These are phyloP conservation scores for Salvelinus namaycush DNA, from an alignment of 2,113 vertebrate species.

Conservation along the genomic window DNA sequence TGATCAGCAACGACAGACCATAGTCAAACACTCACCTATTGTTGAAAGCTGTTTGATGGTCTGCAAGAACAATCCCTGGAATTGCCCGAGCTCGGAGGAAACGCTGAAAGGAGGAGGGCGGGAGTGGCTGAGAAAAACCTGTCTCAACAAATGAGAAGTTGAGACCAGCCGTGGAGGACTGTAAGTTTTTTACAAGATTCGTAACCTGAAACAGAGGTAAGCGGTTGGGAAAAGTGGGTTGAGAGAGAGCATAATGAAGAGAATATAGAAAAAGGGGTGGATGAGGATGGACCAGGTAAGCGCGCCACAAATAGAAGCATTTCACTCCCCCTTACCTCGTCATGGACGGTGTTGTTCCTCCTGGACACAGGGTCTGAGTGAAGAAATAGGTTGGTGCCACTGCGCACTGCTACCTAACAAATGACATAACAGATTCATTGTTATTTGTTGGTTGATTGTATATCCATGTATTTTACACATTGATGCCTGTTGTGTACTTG, in stretches of 20 bases:
- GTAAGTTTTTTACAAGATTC: conserved; percentile 65
- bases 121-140: conserved; percentile 77
- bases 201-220: conserved; percentile 68
- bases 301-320: too few relatives aligned
- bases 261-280: background rate
- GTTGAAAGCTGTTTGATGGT: conserved; percentile 74
- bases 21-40: conserved; percentile 74
- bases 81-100: conserved; percentile 82
- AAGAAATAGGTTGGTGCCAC: conserved; percentile 77
- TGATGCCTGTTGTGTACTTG: background rate
- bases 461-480: background rate
- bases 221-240: background rate
- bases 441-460: background rate
- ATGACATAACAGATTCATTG: background rate
- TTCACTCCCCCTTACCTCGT: conserved; percentile 70
- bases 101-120: conserved; percentile 90
- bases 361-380: conserved; percentile 89
- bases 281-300: too few relatives aligned
- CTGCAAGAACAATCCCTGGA: conserved; percentile 84
- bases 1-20: too few relatives aligned
- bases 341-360: conserved; percentile 67
- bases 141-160: conserved; percentile 63
- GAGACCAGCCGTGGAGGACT: conserved; percentile 7
- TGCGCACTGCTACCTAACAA: conserved; percentile 79
- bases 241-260: background rate